These are phyloP conservation scores for Fopius arisanus DNA, from an alignment of 1,140 invertebrate species.

Conservation along the genomic window DNA sequence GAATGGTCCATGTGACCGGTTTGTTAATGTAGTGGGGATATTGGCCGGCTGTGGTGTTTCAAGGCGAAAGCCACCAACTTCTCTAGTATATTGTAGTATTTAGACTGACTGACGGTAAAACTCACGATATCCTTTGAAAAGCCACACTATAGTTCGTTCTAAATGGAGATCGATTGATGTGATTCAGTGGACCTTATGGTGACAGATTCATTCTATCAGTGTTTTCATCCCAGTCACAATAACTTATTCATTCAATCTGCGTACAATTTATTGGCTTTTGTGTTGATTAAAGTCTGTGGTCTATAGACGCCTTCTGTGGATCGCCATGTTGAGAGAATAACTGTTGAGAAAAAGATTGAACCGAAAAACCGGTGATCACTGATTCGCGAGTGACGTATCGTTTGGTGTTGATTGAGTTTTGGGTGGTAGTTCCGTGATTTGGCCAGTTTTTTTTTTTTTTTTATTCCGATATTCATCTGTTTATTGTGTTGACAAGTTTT, in stretches of 20 bases:
- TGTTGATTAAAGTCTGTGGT: background rate
- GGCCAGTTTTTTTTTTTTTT: background rate
- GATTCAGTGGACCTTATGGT: background rate
- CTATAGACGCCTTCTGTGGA: background rate
- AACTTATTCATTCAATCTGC: background rate
- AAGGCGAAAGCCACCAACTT: conserved; percentile 2
- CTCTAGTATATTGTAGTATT: conserved; percentile 11
- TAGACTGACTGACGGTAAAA: background rate
- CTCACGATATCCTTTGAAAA: background rate
- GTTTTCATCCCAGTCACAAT: background rate
- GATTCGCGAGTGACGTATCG: background rate
- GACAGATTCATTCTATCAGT: background rate
- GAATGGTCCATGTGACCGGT: conserved; percentile 1
- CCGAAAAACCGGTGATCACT: background rate
- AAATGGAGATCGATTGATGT: background rate
- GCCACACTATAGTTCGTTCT: background rate
- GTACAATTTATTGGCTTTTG: background rate
- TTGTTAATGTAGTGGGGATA: background rate
- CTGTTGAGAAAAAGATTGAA: background rate
- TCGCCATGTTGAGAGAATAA: conserved; percentile 8
- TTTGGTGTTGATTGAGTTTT: background rate
- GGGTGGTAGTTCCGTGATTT: background rate
- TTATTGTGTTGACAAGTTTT: background rate
- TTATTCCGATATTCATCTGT: background rate
- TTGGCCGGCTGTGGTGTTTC: background rate